These are phyloP conservation scores for Masnerella sp. DNA, from an alignment of 2,888 invertebrate genomes.

Conservation along the genomic window DNA sequence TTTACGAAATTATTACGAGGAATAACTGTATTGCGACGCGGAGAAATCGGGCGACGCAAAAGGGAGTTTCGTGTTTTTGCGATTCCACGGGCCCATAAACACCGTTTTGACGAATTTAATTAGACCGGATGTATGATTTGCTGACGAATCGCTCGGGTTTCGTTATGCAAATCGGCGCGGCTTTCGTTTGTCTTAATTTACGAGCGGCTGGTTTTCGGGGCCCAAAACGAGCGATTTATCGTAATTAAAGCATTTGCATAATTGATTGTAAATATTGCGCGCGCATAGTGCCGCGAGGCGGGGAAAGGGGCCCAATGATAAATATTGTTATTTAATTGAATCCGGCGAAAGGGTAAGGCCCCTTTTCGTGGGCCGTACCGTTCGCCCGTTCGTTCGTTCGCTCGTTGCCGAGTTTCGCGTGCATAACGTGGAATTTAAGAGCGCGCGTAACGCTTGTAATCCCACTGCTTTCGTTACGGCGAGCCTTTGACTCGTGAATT, in stretches of 20 bases:
- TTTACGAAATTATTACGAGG: slow-evolving; percentile 58
- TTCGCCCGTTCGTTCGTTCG: too few species aligned
- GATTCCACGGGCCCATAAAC: slow-evolving; percentile 43
- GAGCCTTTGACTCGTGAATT: slow-evolving; percentile 33
- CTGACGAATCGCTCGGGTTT: slow-evolving; percentile 48
- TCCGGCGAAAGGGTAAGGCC: slow-evolving; percentile 17
- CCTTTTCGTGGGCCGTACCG: slow-evolving; percentile 13
- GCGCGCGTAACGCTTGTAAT: slow-evolving; percentile 26
- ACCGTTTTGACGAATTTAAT: slow-evolving; percentile 55
- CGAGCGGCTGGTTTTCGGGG: slow-evolving; percentile 23
- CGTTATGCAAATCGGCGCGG: slow-evolving; percentile 33
- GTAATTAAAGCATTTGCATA: slow-evolving; percentile 48
- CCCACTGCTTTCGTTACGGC: slow-evolving; percentile 35
- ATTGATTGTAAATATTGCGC: slow-evolving; percentile 42
- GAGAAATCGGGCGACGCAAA: slow-evolving; percentile 21
- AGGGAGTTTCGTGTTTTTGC: slow-evolving; percentile 52
- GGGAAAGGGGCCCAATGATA: slow-evolving; percentile 17
- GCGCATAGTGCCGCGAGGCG: neutral
- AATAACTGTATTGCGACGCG: slow-evolving; percentile 44
- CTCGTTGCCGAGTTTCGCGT: too few species aligned
- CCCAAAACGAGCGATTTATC: slow-evolving; percentile 21
- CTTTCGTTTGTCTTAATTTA: slow-evolving; percentile 43
- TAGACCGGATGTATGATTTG: slow-evolving; percentile 50
- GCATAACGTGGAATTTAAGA: slow-evolving; percentile 38
- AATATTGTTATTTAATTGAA: slow-evolving; percentile 48